Evolutionary conservation across 2,113 vertebrate species (phyloP).

Genomic region (Nematolebias whitei): DNA sequence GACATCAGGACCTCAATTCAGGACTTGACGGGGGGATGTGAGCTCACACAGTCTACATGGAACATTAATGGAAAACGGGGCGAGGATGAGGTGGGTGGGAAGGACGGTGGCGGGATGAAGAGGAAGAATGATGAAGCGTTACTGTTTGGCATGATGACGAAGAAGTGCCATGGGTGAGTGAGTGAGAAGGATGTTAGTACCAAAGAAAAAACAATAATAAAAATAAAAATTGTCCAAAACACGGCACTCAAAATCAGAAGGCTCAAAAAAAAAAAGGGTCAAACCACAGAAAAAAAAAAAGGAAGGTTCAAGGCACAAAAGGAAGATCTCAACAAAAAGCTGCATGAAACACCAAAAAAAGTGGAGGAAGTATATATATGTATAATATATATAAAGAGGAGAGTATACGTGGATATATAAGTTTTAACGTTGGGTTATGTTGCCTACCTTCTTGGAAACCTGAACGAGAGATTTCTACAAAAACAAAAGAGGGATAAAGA

Average conservation of each 20-base stretch:
- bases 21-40: constrained; percentile 3
- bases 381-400: constrained; percentile 71
- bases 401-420: constrained; percentile 63
- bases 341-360: constrained; percentile 75
- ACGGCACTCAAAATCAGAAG: constrained; percentile 59
- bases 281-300: constrained; percentile 63
- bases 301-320: constrained; percentile 67
- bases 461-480: constrained; percentile 96
- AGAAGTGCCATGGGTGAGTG: constrained; percentile 42
- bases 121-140: constrained; percentile 56
- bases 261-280: constrained; percentile 50
- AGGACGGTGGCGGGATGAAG: constrained; percentile 61
- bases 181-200: constrained; percentile 59
- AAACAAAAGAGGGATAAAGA: constrained; percentile 84
- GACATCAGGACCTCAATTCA: constrained; percentile 11
- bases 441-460: constrained; percentile 93
- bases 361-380: constrained; percentile 71
- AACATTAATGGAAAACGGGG: constrained; percentile 16
- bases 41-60: constrained; percentile 28
- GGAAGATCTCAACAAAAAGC: constrained; percentile 68
- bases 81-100: constrained; percentile 38
- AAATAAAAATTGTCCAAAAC: constrained; percentile 54
- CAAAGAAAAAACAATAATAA: constrained; percentile 7
- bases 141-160: constrained; percentile 51
- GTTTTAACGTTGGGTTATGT: constrained; percentile 75